phyloP scores from a whole-genome alignment of 64 coral and sea anemone species.

The Cladopsammia gracilis region DNA sequence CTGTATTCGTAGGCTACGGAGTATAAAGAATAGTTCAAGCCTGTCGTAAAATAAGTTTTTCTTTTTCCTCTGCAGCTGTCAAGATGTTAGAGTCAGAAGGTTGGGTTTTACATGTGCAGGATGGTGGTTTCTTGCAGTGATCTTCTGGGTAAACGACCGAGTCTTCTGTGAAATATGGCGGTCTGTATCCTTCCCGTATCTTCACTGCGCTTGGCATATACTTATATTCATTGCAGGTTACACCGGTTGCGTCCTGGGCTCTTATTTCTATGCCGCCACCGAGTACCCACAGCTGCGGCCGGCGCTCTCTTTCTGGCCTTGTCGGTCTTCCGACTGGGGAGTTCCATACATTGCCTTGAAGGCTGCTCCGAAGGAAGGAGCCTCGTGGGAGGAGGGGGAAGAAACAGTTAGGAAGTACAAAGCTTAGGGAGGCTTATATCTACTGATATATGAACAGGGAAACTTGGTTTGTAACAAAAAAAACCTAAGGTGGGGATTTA shows the following conservation, averaged over 20 bases:
- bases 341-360: conserved; percentile 85
- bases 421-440: too few relatives aligned
- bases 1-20: too few relatives aligned
- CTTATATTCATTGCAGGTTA: conserved; percentile 92
- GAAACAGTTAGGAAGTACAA: background rate
- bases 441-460: too few relatives aligned
- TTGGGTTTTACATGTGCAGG: conserved; percentile 75
- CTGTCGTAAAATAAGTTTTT: too few relatives aligned
- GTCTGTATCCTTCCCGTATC: conserved; percentile 88
- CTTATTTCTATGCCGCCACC: conserved; percentile 81
- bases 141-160: conserved; percentile 92
- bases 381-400: background rate
- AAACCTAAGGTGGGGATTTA: too few relatives aligned
- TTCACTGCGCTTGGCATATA: conserved; percentile 98
- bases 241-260: conserved; percentile 87
- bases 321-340: conserved; percentile 60
- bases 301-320: conserved; percentile 85
- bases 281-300: conserved; percentile 87
- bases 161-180: conserved; percentile 91
- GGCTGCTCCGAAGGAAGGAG: conserved; percentile 17
- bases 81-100: conserved; percentile 68
- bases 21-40: too few relatives aligned
- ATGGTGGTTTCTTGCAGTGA: conserved; percentile 86
- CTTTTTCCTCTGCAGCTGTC: conserved; percentile 52
- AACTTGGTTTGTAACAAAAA: too few relatives aligned